Conservation (phyloP, 2,113 vertebrate genomes). For the Vulpes lagopus region DNA sequence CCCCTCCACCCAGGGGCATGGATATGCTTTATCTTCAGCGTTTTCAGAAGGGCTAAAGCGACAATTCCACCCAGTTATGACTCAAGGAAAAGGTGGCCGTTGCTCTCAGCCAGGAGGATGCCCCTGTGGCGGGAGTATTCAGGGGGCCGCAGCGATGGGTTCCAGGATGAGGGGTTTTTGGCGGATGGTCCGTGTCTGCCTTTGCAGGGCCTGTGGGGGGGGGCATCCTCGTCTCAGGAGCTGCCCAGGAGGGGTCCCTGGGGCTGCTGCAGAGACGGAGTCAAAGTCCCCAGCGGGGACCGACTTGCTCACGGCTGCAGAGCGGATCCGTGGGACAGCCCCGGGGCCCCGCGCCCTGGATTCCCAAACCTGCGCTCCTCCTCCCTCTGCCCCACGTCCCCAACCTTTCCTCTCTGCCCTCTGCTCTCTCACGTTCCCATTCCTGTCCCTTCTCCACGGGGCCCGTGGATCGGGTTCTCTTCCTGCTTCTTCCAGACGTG, state of each 20-base stretch:
- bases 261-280: not conserved
- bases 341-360: not conserved
- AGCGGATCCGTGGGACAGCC: not conserved
- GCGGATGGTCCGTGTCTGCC: not conserved
- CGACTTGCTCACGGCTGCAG: not conserved
- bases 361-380: not conserved
- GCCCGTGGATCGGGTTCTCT: too few species aligned
- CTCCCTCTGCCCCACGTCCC: not conserved
- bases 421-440: not conserved
- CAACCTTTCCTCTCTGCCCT: accelerated
- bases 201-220: not conserved
- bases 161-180: not conserved
- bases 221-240: not conserved
- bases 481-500: not conserved
- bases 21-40: not conserved
- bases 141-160: not conserved
- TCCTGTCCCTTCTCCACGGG: not conserved
- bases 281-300: not conserved
- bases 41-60: conserved; percentile 17
- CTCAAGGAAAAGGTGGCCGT: not conserved
- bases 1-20: not conserved
- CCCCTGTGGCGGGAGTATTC: not conserved
- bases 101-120: not conserved
- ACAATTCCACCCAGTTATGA: not conserved
- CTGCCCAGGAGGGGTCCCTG: accelerated